phyloP scores from a whole-genome alignment of 2,888 invertebrate species.

The Asteroscopus sphinx region DNA sequence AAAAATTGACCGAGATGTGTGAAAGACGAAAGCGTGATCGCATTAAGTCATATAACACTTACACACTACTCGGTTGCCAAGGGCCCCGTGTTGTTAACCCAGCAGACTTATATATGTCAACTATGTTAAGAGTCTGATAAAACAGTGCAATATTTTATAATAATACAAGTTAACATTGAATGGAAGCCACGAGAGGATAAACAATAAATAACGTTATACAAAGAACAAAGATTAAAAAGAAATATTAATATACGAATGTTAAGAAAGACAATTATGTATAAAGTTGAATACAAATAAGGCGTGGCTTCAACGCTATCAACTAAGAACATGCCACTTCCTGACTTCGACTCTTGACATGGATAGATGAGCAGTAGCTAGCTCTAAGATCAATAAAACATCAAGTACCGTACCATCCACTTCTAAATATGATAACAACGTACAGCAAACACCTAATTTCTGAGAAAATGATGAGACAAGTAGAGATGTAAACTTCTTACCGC shows the following conservation, averaged over 20 bases:
- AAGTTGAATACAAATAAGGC: not conserved
- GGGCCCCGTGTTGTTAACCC: conserved; percentile 43
- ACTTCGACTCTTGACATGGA: not conserved
- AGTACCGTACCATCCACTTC: not conserved
- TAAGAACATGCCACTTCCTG: not conserved
- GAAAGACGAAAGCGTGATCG: conserved; percentile 48
- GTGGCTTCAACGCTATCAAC: not conserved
- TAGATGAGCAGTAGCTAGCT: not conserved
- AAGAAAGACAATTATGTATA: not conserved
- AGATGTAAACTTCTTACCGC: not conserved
- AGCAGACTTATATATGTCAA: conserved; percentile 42
- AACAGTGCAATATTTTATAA: conserved; percentile 35
- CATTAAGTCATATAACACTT: conserved; percentile 19
- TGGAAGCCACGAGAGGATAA: conserved; percentile 42
- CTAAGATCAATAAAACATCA: conserved; percentile 1
- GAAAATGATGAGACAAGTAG: conserved; percentile 1
- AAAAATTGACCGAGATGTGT: conserved; percentile 48
- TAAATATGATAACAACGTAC: conserved; percentile 2
- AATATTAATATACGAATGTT: not conserved
- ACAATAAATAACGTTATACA: not conserved
- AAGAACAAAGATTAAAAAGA: conserved; percentile 1
- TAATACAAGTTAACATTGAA: conserved; percentile 43
- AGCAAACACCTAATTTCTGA: conserved; percentile 2
- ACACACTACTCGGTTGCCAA: conserved; percentile 35
- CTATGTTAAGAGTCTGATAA: conserved; percentile 48